Conservation (phyloP, 2,797 vertebrate species). For the Pangasius djambal region DNA sequence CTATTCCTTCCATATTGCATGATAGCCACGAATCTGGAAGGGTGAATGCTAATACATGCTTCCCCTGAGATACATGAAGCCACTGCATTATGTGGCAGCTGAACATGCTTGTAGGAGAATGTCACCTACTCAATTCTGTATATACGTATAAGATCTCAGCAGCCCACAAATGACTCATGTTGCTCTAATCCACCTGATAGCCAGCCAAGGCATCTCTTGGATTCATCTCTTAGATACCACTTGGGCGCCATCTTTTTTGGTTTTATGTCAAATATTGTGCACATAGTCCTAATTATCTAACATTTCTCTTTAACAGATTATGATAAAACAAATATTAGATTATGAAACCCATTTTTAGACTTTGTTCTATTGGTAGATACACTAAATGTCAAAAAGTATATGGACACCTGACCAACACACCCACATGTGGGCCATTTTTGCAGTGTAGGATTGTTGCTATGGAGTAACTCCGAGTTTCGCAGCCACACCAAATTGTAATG, state of each 20-base stretch:
- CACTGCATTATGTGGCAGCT: background rate
- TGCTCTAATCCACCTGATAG: background rate
- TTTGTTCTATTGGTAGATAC: background rate
- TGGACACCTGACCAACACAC: background rate
- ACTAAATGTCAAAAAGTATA: background rate
- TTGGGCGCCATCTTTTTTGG: background rate
- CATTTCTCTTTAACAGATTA: background rate
- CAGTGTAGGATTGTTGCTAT: background rate
- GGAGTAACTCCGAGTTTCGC: background rate
- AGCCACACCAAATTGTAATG: background rate
- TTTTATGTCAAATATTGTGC: background rate
- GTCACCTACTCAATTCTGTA: background rate
- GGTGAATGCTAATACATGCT: background rate
- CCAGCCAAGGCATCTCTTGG: background rate
- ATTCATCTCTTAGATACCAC: background rate
- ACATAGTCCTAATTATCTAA: background rate
- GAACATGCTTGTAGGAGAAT: background rate
- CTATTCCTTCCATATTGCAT: background rate
- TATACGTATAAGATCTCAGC: background rate
- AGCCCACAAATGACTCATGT: background rate
- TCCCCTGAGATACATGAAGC: background rate
- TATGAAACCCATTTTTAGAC: background rate
- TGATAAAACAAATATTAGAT: background rate
- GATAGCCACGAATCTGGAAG: background rate
- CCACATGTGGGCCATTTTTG: background rate